Percentiles rank a stretch among this genome's conserved stretches.
These are phyloP conservation scores for Drosophila melanocephala DNA, from an alignment of 2,888 invertebrate genomes.

Conservation along the genomic window DNA sequence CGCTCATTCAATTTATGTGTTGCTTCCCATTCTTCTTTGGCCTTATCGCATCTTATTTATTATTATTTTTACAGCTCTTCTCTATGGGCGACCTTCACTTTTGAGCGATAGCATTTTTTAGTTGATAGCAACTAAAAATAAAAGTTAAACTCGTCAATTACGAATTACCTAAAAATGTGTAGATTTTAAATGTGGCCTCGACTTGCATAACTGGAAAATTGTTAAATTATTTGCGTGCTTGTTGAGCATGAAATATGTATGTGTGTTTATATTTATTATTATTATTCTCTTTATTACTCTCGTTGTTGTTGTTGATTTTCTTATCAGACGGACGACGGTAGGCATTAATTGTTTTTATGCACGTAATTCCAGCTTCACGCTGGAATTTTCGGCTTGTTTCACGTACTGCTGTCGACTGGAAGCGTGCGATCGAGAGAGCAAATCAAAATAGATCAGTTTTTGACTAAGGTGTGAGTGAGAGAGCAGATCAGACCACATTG, in stretches of 20 bases:
- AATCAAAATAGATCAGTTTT: conserved; percentile 1
- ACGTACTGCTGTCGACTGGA: conserved; percentile 16
- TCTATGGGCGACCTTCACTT: conserved; percentile 41
- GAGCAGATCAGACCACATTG: conserved; percentile 1
- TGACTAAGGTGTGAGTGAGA: not conserved
- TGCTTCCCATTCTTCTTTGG: conserved; percentile 1
- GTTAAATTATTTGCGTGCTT: conserved; percentile 51
- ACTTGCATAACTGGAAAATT: conserved; percentile 31
- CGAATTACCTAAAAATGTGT: not conserved
- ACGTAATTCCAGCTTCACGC: conserved; percentile 43
- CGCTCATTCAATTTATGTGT: conserved; percentile 5
- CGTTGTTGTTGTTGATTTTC: conserved; percentile 17
- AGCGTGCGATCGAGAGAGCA: not conserved
- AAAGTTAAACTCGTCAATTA: conserved; percentile 4
- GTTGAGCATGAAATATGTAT: conserved; percentile 31
- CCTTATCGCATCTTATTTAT: conserved; percentile 22
- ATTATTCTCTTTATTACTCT: not conserved
- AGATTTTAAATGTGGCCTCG: not conserved
- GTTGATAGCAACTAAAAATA: conserved; percentile 28
- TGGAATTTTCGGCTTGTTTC: conserved; percentile 39
- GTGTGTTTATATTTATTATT: conserved; percentile 24
- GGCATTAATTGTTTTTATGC: conserved; percentile 33
- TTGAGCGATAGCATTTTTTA: conserved; percentile 26
- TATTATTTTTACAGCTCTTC: conserved; percentile 32
- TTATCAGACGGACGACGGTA: conserved; percentile 44